Evolutionary conservation across 2,113 vertebrate species (phyloP).

Genomic region (Ptychochromis oligacanthus): DNA sequence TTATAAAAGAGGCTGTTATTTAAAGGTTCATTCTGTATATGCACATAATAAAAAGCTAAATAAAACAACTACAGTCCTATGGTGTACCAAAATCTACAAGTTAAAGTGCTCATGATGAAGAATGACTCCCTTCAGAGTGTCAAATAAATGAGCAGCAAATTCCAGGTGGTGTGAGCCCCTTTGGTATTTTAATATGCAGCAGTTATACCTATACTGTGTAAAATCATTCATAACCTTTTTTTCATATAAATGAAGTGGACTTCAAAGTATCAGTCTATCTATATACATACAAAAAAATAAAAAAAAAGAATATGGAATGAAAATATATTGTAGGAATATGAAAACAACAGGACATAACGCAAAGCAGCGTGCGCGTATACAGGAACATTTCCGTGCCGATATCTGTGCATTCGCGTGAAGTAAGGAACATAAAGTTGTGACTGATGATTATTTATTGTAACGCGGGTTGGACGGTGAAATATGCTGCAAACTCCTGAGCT

Average conservation of each 20-base stretch:
- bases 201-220: not conserved
- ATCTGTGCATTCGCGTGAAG: not conserved
- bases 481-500: slow-evolving; percentile 80
- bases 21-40: not conserved
- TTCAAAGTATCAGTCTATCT: not conserved
- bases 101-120: not conserved
- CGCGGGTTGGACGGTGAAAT: slow-evolving; percentile 82
- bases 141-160: not conserved
- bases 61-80: not conserved
- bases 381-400: not conserved
- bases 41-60: not conserved
- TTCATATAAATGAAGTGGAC: not conserved
- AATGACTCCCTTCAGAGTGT: not conserved
- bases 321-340: not conserved
- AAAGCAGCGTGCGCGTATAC: not conserved
- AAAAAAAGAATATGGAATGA: not conserved
- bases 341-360: not conserved
- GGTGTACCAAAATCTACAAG: not conserved
- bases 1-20: not conserved
- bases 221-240: not conserved
- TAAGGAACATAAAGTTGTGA: slow-evolving; percentile 40
- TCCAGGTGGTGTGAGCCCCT: not conserved
- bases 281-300: not conserved
- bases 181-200: not conserved
- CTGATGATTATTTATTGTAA: slow-evolving; percentile 72